phyloP scores from a whole-genome alignment of 2,888 invertebrate genomes.

The Drosophila recens region DNA sequence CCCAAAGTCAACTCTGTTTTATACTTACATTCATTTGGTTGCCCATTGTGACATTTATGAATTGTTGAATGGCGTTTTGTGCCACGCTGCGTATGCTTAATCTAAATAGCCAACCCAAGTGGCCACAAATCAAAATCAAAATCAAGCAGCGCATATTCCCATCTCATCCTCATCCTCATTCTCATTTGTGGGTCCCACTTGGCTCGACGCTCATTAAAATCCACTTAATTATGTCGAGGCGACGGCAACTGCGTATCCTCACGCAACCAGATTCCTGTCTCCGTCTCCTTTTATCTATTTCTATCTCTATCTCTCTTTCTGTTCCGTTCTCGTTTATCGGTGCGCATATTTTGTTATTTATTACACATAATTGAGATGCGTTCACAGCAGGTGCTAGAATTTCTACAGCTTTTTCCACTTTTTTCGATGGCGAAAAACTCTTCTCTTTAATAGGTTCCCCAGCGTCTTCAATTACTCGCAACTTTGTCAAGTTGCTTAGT shows the following conservation, averaged over 20 bases:
- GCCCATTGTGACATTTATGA: conserved; percentile 67
- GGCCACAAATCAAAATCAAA: conserved; percentile 62
- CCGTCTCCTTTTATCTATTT: not conserved
- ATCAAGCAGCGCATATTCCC: conserved; percentile 26
- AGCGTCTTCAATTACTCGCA: conserved; percentile 12
- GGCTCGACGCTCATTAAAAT: conserved; percentile 71
- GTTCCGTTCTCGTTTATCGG: conserved; percentile 40
- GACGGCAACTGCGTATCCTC: conserved; percentile 14
- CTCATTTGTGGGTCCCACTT: conserved; percentile 4
- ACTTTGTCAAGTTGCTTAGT: conserved; percentile 27
- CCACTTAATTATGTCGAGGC: conserved; percentile 70
- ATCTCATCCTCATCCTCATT: not conserved
- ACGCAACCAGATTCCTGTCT: conserved; percentile 4
- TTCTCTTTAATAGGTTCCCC: conserved; percentile 40
- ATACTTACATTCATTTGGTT: conserved; percentile 42
- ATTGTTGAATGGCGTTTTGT: conserved; percentile 55
- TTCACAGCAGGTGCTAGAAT: conserved; percentile 41
- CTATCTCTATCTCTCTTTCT: conserved; percentile 10
- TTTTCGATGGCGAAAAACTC: conserved; percentile 7
- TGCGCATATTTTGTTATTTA: conserved; percentile 65
- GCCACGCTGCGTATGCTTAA: conserved; percentile 57
- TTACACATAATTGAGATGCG: conserved; percentile 71
- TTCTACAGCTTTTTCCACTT: conserved; percentile 16
- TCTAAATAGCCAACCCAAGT: conserved; percentile 54
- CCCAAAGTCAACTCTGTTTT: conserved; percentile 15